Evolutionary conservation across 35 echinoderm and acorn worm genomes (phyloP), one percentile per base, ranked within the genome.

Genomic region (Anneissia japonica): DNA sequence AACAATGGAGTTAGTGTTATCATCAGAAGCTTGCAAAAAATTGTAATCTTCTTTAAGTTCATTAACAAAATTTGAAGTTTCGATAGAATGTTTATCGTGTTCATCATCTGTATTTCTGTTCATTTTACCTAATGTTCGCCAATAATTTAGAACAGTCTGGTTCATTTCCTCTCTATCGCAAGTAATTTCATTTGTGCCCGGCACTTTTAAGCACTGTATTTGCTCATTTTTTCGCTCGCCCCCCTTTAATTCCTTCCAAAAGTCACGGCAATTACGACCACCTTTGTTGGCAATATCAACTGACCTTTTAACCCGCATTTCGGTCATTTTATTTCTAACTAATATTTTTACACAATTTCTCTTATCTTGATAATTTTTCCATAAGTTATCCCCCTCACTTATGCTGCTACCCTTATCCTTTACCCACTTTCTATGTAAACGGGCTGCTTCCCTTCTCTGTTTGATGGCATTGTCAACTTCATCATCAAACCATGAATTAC

Each of bases 321-420:
- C 35, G 75, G 51, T 85, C 74, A 74, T 85, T 14, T 74, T 85
- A 34, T 85, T 85, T 13, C 28, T 85, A 85, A 74, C 75, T 26
- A 74, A 29, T 28, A 9, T 74, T 14, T 85, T 85, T 21, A 37
- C 26, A 85, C 75, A 37, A 36, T 32, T 85, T 34, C 36, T 30
- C 33, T 85, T 85, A 74, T 85, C 32, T 9, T 9, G 74, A 76
- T 78, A 35, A 1, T 31, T 64, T 12, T 12, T 9, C 51, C 51
- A 64, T 64, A 64, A 26, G 1, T 64, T 23, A 16, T 64, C 19
- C 5, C 51, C 5, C 21, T 64, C 51, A 64, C 26, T 26, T 6
- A 12, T 16, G 21, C 26, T 64, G 26, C 19, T 23, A n/a, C n/a
- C n/a, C n/a, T 64, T 64, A 64, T 64, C 1, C 19, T 64, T 64